Evolutionary conservation across 2,113 vertebrate genomes (phyloP).

Genomic region (Equus quagga): DNA sequence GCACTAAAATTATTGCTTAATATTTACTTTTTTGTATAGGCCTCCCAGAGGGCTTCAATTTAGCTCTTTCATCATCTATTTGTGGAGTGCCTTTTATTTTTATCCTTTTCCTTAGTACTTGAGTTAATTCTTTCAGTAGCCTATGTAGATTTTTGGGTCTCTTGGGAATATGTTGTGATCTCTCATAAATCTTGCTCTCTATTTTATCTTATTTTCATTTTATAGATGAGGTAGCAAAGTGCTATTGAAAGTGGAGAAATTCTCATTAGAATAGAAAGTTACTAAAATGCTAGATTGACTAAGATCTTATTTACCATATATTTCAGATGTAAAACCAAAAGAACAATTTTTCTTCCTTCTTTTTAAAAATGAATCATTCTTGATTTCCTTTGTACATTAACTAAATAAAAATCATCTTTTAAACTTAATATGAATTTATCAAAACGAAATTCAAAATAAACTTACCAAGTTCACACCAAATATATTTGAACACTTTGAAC

Average conservation of each 20-base stretch:
- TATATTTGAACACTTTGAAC: neutral
- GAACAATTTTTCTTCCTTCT: neutral
- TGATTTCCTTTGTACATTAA: neutral
- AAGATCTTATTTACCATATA: neutral
- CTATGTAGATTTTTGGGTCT: neutral
- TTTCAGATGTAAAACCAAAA: neutral
- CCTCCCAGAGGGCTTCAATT: neutral
- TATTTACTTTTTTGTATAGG: neutral
- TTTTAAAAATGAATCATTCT: neutral
- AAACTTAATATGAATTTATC: neutral
- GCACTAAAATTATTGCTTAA: neutral
- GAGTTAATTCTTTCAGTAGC: neutral
- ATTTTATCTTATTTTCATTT: constrained; percentile 22
- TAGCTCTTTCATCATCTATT: neutral
- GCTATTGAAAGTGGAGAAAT: neutral
- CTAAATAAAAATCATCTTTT: neutral
- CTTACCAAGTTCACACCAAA: neutral
- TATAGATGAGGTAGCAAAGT: neutral
- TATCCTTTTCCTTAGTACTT: neutral
- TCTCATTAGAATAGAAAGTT: neutral
- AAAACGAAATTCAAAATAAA: neutral
- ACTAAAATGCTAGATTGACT: neutral
- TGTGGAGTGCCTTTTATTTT: neutral
- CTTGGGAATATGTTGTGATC: neutral
- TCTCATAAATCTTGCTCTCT: neutral